phyloP scores from a whole-genome alignment of 2,797 vertebrate genomes.

The Pagetopsis macropterus region DNA sequence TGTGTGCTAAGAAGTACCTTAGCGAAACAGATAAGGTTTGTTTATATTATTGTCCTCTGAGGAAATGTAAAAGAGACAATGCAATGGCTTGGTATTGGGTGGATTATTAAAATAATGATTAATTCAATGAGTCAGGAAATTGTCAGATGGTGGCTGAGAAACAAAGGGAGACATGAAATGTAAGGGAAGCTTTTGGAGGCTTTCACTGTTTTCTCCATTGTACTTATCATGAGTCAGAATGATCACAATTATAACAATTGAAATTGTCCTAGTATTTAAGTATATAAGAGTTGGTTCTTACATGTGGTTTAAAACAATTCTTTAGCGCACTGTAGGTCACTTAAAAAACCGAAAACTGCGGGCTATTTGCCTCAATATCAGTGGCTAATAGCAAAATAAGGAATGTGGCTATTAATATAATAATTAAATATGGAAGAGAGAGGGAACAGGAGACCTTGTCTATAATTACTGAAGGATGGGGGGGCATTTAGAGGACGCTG shows the following conservation, averaged over 20 bases:
- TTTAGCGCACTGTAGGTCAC: background rate
- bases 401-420: conserved; percentile 25
- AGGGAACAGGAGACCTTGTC: conserved; percentile 38
- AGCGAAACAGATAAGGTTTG: conserved; percentile 4
- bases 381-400: conserved; percentile 21
- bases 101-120: background rate
- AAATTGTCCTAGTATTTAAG: background rate
- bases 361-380: conserved; percentile 18
- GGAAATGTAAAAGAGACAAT: background rate
- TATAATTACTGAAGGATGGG: conserved; percentile 49
- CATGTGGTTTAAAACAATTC: conserved; percentile 4
- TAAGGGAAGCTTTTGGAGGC: background rate
- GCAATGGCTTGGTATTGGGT: background rate
- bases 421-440: conserved; percentile 40
- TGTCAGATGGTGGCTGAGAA: background rate
- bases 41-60: background rate
- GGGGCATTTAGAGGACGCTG: conserved; percentile 65
- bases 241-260: too few species aligned
- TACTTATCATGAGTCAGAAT: background rate
- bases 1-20: background rate
- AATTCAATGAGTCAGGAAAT: background rate
- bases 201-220: background rate
- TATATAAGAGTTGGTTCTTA: background rate
- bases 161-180: background rate
- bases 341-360: conserved; percentile 4